Evolutionary conservation across 2,113 vertebrate genomes (phyloP).

Genomic region (Grus americana): DNA sequence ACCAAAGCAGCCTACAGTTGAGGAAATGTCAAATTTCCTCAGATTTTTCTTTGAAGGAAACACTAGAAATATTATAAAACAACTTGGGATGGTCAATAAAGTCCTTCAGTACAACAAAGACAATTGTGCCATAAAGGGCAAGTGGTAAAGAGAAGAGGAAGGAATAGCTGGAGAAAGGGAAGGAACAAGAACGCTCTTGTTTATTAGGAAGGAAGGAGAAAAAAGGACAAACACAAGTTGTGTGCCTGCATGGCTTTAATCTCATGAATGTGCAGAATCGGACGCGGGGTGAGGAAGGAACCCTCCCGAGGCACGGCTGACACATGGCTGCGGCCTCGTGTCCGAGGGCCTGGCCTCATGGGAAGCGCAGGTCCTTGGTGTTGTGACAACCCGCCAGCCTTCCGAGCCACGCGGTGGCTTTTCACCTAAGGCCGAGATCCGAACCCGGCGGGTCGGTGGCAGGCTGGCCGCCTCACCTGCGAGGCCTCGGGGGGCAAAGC

Average conservation of each 20-base stretch:
- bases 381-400: rapidly evolving
- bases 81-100: background rate
- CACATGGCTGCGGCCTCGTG: background rate
- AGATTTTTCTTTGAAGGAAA: background rate
- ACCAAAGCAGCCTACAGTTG: background rate
- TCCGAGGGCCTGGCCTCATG: background rate
- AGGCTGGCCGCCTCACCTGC: too few species aligned
- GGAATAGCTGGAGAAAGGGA: background rate
- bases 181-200: background rate
- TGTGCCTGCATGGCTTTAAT: background rate
- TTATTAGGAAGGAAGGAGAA: background rate
- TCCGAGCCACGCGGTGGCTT: rapidly evolving
- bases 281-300: background rate
- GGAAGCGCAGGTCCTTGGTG: too few species aligned
- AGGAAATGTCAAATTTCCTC: background rate
- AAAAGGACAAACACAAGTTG: background rate
- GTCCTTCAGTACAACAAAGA: background rate
- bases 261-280: background rate
- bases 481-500: rapidly evolving
- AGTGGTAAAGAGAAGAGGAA: background rate
- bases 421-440: rapidly evolving
- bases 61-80: background rate
- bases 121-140: conserved; percentile 11
- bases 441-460: rapidly evolving
- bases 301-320: background rate